phyloP scores from a whole-genome alignment of 2,888 invertebrate species.

The Neoaliturus tenellus region DNA sequence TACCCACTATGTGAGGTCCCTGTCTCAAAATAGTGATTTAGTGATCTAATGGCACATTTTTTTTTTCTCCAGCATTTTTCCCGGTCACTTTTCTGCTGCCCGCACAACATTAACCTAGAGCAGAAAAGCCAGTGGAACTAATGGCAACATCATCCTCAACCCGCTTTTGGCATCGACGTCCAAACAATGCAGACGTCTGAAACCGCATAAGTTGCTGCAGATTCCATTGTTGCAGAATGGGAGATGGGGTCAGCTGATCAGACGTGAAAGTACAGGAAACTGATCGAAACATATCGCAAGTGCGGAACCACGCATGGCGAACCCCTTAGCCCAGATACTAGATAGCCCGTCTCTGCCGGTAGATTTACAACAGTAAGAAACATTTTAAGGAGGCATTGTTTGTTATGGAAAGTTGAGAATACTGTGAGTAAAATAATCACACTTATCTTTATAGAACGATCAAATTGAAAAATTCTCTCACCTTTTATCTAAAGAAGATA shows the following conservation, averaged over 20 bases:
- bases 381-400: background rate
- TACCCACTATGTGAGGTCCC: too few species aligned
- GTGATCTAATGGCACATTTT: conserved; percentile 2
- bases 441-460: too few species aligned
- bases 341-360: background rate
- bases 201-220: conserved; percentile 12
- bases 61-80: background rate
- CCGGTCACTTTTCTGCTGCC: conserved; percentile 5
- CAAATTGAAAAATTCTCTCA: too few species aligned
- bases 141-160: background rate
- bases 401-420: background rate
- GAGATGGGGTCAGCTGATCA: conserved; percentile 48
- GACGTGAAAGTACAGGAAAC: conserved; percentile 44
- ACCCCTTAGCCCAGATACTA: background rate
- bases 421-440: too few species aligned
- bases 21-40: too few species aligned
- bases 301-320: conserved; percentile 23
- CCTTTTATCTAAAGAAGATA: too few species aligned
- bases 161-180: background rate
- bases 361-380: background rate
- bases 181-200: conserved; percentile 14
- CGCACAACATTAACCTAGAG: conserved; percentile 40
- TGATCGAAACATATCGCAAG: conserved; percentile 4
- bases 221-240: conserved; percentile 1
- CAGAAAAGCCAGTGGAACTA: background rate